These are phyloP conservation scores for Spilarctia lutea DNA, from an alignment of 2,888 invertebrate genomes.

Conservation along the genomic window DNA sequence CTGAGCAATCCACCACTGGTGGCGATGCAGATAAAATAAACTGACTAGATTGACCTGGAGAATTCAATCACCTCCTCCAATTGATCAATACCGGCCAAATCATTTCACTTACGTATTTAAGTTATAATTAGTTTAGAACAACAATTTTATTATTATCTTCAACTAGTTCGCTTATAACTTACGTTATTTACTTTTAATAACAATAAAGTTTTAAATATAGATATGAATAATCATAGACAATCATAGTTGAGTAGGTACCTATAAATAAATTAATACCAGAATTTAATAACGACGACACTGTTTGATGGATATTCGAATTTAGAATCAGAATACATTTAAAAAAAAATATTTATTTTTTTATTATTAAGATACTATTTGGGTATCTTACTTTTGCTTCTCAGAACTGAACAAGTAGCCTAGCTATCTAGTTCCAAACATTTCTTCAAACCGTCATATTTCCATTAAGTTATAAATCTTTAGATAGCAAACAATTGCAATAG, in stretches of 20 bases:
- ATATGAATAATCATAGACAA: conserved; percentile 32
- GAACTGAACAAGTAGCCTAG: background rate
- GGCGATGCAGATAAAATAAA: background rate
- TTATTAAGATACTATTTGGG: background rate
- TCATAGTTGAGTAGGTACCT: conserved; percentile 24
- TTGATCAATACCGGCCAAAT: too few species aligned
- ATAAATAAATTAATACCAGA: conserved; percentile 9
- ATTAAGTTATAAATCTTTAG: background rate
- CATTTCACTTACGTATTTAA: background rate
- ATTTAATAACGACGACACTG: background rate
- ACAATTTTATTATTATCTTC: background rate
- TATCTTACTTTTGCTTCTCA: background rate
- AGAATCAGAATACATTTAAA: background rate
- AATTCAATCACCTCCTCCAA: too few species aligned
- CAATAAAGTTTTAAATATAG: conserved; percentile 39
- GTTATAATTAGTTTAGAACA: background rate
- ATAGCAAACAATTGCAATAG: background rate
- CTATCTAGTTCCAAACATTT: background rate
- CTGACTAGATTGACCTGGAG: too few species aligned
- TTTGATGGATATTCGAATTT: background rate
- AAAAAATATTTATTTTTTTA: background rate
- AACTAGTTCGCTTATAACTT: conserved; percentile 22
- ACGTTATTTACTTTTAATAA: conserved; percentile 36
- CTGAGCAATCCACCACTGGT: too few species aligned
- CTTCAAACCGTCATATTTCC: background rate